phyloP scores from a whole-genome alignment of 2,113 vertebrate species.

The Daphoenositta chrysoptera region DNA sequence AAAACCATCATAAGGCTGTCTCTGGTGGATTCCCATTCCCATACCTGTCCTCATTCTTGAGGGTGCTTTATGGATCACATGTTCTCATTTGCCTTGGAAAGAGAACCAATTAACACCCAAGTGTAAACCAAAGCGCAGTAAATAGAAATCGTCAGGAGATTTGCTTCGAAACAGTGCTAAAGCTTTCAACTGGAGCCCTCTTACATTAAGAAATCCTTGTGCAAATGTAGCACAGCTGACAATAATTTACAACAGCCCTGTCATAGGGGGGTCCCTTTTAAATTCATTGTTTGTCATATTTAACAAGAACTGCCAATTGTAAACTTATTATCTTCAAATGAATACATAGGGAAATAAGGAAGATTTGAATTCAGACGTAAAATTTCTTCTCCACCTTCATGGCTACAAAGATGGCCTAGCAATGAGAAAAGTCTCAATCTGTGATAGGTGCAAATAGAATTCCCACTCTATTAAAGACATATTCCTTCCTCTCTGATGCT shows the following conservation, averaged over 20 bases:
- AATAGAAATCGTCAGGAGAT: neutral
- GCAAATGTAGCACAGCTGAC: neutral
- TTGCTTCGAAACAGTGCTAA: neutral
- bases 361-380: neutral
- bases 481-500: neutral
- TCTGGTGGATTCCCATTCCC: neutral
- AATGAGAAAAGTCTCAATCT: neutral
- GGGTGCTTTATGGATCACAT: neutral
- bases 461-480: neutral
- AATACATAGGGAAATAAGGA: neutral
- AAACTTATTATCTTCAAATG: neutral
- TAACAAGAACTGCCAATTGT: neutral
- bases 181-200: neutral
- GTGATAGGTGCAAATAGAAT: neutral
- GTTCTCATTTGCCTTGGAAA: neutral
- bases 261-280: neutral
- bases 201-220: neutral
- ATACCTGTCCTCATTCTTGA: neutral
- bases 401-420: accelerated
- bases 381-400: neutral
- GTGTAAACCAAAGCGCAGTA: neutral
- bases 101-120: neutral
- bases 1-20: neutral
- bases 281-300: neutral
- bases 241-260: neutral